Base-by-base conservation (phyloP, 1,140 invertebrate genomes). In the Delia radicum region DNA sequence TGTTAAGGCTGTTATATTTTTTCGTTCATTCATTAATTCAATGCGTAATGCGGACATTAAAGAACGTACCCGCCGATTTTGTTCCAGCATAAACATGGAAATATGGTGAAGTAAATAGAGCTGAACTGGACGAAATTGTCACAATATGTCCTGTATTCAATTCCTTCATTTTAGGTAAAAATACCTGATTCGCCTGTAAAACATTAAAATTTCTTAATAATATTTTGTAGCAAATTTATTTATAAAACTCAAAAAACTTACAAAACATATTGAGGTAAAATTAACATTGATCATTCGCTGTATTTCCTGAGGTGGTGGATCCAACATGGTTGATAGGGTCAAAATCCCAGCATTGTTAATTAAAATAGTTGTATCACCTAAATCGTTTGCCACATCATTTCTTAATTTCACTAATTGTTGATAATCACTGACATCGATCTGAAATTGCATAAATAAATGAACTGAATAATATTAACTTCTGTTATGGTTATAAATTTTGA, bases 151-250 rank as follows among this genome's bases (percentile, higher is more conserved):
- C 95, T 69, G 90, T 88, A 81, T 94, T 91, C 33, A 89, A 88
- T 76, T 94, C 88, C 88, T 96, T 93, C 95, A 97, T 97, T 27
- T 90, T 88, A n/a, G 93, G 93, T 46, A 97, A 82, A 84, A 91
- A 91, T 0, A 89, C 87, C 80, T 90, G 90, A 0, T 89, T 88
- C 18, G 87, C 91, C 90, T 91, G 77, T 4, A 86, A 48, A 37
- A 87, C n/a, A n/a, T n/a, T n/a, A n/a, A n/a, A n/a, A n/a, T n/a
- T n/a, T n/a, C n/a, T n/a, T n/a, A n/a, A n/a, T n/a, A n/a, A n/a
- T n/a, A n/a, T n/a, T n/a, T n/a, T n/a, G n/a, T n/a, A n/a, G n/a
- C n/a, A n/a, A n/a, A n/a, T n/a, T 37, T 37, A 48, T 48, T 48
- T 12, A 12, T 13, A 5, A 15, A 3, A 18, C 12, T 48, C 3